A percentile compares a stretch with the other conserved stretches of the same genome.
Conservation (phyloP, 2,797 vertebrate species). For the Australoheros facetus region DNA sequence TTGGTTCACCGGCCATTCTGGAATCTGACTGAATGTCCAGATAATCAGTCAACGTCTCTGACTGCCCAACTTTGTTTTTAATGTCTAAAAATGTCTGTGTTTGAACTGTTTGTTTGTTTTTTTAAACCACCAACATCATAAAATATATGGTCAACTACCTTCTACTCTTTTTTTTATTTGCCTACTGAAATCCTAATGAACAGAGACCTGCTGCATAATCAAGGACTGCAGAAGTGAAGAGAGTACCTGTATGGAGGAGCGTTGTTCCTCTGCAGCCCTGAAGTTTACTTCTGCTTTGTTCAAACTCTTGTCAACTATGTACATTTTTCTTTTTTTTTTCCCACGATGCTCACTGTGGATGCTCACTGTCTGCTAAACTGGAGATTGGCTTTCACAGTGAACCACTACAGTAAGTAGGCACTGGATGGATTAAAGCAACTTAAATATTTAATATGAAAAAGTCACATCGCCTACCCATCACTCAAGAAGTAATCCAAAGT, state of each 20-base stretch:
- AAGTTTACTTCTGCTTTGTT: slow-evolving; percentile 16
- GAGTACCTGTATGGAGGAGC: background rate
- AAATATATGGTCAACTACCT: background rate
- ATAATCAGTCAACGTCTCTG: background rate
- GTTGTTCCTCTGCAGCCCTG: slow-evolving; percentile 7
- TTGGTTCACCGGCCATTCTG: background rate
- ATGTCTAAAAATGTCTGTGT: background rate
- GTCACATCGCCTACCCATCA: slow-evolving; percentile 6
- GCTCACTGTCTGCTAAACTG: slow-evolving; percentile 23
- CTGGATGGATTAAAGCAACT: slow-evolving; percentile 36
- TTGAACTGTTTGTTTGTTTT: background rate
- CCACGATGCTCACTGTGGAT: background rate
- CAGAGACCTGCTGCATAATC: background rate
- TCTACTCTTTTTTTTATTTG: background rate
- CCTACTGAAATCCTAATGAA: background rate
- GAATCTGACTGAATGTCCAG: slow-evolving; percentile 22
- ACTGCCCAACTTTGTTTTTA: accelerated
- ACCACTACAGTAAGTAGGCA: slow-evolving; percentile 20
- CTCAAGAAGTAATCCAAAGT: slow-evolving; percentile 22
- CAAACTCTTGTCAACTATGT: slow-evolving; percentile 16
- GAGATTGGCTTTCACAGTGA: slow-evolving; percentile 45
- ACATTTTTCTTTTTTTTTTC: slow-evolving; percentile 2
- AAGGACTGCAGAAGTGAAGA: slow-evolving; percentile 15
- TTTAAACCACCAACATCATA: background rate
- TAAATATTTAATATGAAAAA: slow-evolving; percentile 27